Base-by-base conservation (phyloP, 2,113 vertebrate genomes). In the Calonectris borealis region DNA sequence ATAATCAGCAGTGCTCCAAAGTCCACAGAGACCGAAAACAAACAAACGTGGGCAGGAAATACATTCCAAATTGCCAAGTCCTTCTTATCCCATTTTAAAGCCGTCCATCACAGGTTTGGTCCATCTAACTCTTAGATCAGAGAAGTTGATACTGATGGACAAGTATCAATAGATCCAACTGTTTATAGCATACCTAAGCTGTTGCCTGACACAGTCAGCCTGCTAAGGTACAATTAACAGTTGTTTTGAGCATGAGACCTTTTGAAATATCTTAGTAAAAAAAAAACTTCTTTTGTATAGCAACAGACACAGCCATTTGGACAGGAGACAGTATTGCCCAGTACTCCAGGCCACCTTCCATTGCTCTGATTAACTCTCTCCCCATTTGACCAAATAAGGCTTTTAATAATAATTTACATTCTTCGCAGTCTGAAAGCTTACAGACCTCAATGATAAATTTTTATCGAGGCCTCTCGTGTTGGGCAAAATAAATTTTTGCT, bases 1-100 rank as follows among this genome's bases (percentile, higher is more conserved):
- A 68, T 75, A 78, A 87, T 60, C 48, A 75, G 36, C 40, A 70
- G 11, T 11, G 7, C 22, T 81, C 46, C 1, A 0, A 81, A 91
- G 34, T 44, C 72, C 51, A 52, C 0, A 0, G 68, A 88, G 17
- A 75, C 7, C 38, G 13, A 60, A 52, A 52, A n/a, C 54, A 26
- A 1, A 3, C 26, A 34, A 14, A 71, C 13, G 32, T 48, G 26
- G 40, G 10, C 31, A 79, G 26, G 46, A 80, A 49, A 61, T 34
- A 31, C 17, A 9, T 51, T 75, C 26, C 36, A 48, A 36, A 64
- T 7, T 42, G 16, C 16, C 51, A 78, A 26, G 18, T 55, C 26
- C 31, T 73, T 92, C 87, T 42, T 7, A 88, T 26, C 32, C 62
- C 40, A 46, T 77, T 91, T 91, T n/a, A 54, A 87, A 85, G 66